Conservation (phyloP, 1,140 invertebrate genomes). For the Drosophila aff. region DNA sequence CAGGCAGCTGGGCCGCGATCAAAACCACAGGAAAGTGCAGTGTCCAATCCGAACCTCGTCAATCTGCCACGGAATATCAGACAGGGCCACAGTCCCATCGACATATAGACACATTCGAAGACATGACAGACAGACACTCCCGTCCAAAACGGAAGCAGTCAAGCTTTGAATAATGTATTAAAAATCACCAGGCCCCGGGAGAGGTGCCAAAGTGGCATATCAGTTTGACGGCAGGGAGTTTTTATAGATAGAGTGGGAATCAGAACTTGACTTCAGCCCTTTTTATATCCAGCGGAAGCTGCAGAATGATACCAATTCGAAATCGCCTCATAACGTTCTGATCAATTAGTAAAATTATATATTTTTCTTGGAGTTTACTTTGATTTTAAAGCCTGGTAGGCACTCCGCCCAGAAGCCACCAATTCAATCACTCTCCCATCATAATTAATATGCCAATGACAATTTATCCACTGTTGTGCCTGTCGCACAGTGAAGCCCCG, state of each 20-base stretch:
- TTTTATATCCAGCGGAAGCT: constrained; percentile 9
- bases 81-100: constrained; percentile 25
- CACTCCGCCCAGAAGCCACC: constrained; percentile 8
- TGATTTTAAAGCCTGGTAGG: background rate
- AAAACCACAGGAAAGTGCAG: constrained; percentile 70
- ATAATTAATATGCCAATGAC: constrained; percentile 73
- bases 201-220: constrained; percentile 71
- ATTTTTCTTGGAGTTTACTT: background rate
- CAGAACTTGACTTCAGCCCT: constrained; percentile 52
- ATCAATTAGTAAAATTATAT: background rate
- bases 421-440: constrained; percentile 22
- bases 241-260: constrained; percentile 1
- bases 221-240: constrained; percentile 39
- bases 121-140: constrained; percentile 35
- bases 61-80: constrained; percentile 49
- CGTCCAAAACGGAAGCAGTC: constrained; percentile 78
- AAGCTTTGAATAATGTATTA: constrained; percentile 82
- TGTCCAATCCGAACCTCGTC: constrained; percentile 48
- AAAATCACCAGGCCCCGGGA: constrained; percentile 44
- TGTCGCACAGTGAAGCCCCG: constrained; percentile 24
- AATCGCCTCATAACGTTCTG: background rate
- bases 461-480: constrained; percentile 25
- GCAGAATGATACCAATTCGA: background rate
- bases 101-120: constrained; percentile 17
- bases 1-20: constrained; percentile 59